Evolutionary conservation across 2,113 vertebrate genomes (phyloP).

Genomic region (Siphamia tubifer): DNA sequence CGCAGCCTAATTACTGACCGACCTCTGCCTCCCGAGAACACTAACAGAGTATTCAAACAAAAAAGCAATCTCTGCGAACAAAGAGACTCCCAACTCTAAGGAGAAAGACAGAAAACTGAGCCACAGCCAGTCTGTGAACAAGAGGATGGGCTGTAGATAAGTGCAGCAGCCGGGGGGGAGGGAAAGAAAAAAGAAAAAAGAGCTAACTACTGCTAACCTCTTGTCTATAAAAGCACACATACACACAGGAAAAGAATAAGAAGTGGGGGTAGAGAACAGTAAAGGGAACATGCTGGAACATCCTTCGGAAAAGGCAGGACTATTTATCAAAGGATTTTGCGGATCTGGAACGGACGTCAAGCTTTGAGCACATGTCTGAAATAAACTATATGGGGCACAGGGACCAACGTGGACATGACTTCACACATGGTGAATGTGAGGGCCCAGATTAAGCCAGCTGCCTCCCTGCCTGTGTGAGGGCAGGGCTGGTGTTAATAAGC

Average conservation of each 20-base stretch:
- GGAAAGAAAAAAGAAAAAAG: slow-evolving; percentile 39
- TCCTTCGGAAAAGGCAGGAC: slow-evolving; percentile 70
- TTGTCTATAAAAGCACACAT: slow-evolving; percentile 59
- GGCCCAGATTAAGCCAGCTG: slow-evolving; percentile 80
- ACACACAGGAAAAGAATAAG: slow-evolving; percentile 52
- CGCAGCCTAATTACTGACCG: neutral
- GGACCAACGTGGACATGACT: slow-evolving; percentile 79
- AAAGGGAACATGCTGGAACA: slow-evolving; percentile 55
- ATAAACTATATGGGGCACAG: slow-evolving; percentile 62
- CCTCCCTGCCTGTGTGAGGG: slow-evolving; percentile 2
- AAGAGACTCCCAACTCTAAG: neutral
- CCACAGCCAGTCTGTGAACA: slow-evolving; percentile 15
- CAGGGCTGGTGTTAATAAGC: neutral
- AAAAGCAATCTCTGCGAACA: neutral
- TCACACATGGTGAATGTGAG: slow-evolving; percentile 82
- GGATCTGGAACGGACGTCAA: slow-evolving; percentile 32
- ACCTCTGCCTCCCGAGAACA: neutral
- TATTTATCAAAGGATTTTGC: slow-evolving; percentile 55
- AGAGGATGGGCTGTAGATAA: slow-evolving; percentile 43
- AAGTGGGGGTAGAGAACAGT: neutral
- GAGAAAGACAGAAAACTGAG: slow-evolving; percentile 9
- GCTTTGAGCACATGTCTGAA: slow-evolving; percentile 26
- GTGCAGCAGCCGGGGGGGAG: slow-evolving; percentile 23
- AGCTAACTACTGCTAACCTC: slow-evolving; percentile 70
- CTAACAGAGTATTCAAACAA: neutral